Conservation (phyloP, 2,113 vertebrate genomes). For the Cariama cristata region DNA sequence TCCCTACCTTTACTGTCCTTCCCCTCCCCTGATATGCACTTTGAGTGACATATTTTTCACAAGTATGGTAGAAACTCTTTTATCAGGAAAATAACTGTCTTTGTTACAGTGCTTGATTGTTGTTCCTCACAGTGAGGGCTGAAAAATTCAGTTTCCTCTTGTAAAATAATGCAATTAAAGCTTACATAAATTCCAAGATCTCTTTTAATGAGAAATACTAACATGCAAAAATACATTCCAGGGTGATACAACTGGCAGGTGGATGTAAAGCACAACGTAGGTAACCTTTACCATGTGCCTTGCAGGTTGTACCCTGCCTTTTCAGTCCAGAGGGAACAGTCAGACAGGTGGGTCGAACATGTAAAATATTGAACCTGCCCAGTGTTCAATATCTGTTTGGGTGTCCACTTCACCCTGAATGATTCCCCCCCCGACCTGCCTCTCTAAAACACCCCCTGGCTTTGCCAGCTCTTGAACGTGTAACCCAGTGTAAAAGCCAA, state of each 20-base stretch:
- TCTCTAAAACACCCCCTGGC: background rate
- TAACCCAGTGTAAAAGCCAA: background rate
- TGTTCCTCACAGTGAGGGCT: background rate
- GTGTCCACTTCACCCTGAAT: background rate
- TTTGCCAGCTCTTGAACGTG: background rate
- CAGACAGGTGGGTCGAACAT: accelerated
- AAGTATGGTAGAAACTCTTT: background rate
- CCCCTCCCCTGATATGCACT: background rate
- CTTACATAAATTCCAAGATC: background rate
- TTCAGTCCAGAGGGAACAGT: background rate
- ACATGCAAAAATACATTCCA: background rate
- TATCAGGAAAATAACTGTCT: background rate
- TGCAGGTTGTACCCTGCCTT: background rate
- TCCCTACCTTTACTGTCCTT: background rate
- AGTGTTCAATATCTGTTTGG: background rate
- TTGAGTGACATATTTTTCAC: background rate
- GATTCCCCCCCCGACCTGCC: background rate
- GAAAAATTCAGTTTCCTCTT: background rate
- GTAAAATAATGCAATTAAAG: background rate
- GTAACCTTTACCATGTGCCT: background rate
- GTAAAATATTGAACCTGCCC: background rate
- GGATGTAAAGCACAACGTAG: background rate
- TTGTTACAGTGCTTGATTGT: background rate
- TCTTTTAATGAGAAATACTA: background rate
- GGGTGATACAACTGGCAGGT: background rate